Base-by-base conservation (phyloP, 2,888 invertebrate genomes). In the Caenorhabditis auriculariae region DNA sequence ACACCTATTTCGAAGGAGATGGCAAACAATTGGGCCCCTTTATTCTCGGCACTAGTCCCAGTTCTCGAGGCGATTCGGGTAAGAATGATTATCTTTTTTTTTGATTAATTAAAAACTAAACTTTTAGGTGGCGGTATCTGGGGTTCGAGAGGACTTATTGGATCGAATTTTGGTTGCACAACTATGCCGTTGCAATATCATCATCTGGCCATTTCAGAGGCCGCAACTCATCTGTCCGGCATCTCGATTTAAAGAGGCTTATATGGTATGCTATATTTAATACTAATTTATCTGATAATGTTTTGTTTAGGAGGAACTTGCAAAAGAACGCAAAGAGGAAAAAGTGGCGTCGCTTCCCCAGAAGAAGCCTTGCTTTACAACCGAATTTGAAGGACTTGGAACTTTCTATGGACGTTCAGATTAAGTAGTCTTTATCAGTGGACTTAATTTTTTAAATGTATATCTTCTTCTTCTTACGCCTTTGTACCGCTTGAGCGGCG, bases 41-140 rank as follows among this genome's bases (percentile, higher is more conserved):
- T 35, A 59, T 61, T 59, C 42, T 61, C 38, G 61, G 61, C 3
- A 61, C 54, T 27, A 7, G 62, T 32, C 39, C 2, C 26, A 61
- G 62, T 66, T 66, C 63, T n/a, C 4, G 45, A 23, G 62, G 62
- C 3, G 61, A 64, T 53, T 61, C 60, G 45, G 61, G 61, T 61
- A 61, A 61, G 35, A 35, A 35, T 39, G 29, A 46, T 58, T 45
- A 54, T 57, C 4, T 29, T 66, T 56, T 64, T 47, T 3, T 5
- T 66, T 41, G 47, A 59, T 64, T 46, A 29, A 65, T 59, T 47
- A 54, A 28, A 53, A 53, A 6, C 6, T 53, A 28, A 54, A 66
- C 41, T 57, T 61, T 56, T 66, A 61, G 61, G 61, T 32, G 61
- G 37, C 23, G 63, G 54, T 17, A 27, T 32, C 26, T 61, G 61